These are phyloP conservation scores for Hemaris fuciformis DNA, from an alignment of 2,888 invertebrate genomes.

Conservation along the genomic window DNA sequence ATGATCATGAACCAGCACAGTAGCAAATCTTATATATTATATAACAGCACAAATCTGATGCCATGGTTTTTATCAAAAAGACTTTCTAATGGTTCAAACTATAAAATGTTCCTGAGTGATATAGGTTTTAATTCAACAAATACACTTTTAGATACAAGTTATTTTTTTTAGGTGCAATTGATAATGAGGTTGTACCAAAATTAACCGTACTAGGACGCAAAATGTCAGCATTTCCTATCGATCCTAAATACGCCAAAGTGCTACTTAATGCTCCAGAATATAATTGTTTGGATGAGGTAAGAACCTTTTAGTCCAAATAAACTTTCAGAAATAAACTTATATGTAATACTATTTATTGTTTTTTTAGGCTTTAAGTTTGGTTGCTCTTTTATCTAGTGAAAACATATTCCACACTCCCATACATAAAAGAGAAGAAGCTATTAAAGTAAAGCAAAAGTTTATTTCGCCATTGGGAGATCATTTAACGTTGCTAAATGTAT, in stretches of 20 bases:
- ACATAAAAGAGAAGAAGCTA: slow-evolving; percentile 88
- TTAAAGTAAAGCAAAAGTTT: slow-evolving; percentile 89
- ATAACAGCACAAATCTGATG: too few relatives aligned
- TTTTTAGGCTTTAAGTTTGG: slow-evolving; percentile 87
- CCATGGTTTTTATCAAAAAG: too few relatives aligned
- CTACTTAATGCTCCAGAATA: slow-evolving; percentile 88
- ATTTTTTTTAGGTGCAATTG: slow-evolving; percentile 82
- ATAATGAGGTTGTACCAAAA: slow-evolving; percentile 78
- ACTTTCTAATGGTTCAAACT: too few relatives aligned
- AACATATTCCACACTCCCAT: slow-evolving; percentile 89
- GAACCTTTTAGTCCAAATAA: background rate
- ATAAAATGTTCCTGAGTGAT: too few relatives aligned
- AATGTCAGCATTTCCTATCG: slow-evolving; percentile 95
- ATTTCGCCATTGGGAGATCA: slow-evolving; percentile 94
- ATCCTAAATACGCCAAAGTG: slow-evolving; percentile 93
- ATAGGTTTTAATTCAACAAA: too few relatives aligned
- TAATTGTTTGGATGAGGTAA: slow-evolving; percentile 88
- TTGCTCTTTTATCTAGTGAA: slow-evolving; percentile 94
- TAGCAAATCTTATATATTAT: too few relatives aligned
- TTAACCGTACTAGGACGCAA: slow-evolving; percentile 90
- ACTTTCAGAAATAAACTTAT: background rate
- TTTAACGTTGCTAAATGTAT: slow-evolving; percentile 94
- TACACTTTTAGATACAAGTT: too few relatives aligned
- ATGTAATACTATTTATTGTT: background rate
- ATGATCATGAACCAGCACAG: too few relatives aligned